Conservation (phyloP, 2,113 vertebrate genomes). For the Xenopus tropicalis region UCB_Xtro_10.0 CM004449.2:113912001-113912500, state of each 20-base stretch:
- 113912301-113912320: slow-evolving; percentile 91
- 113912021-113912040: slow-evolving; percentile 16
- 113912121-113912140: slow-evolving; percentile 33
- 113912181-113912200: slow-evolving; percentile 32
- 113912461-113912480: too few relatives aligned
- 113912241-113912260: slow-evolving; percentile 89
- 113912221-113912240: slow-evolving; percentile 46
- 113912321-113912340: slow-evolving; percentile 92
- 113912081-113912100: slow-evolving; percentile 33
- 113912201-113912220: slow-evolving; percentile 50
- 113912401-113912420: too few relatives aligned
- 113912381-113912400: too few relatives aligned
- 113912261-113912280: slow-evolving; percentile 94
- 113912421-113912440: too few relatives aligned
- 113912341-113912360: slow-evolving; percentile 48
- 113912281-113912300: slow-evolving; percentile 91
- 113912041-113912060: slow-evolving; percentile 23
- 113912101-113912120: slow-evolving; percentile 35
- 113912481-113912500: too few relatives aligned
- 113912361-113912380: slow-evolving; percentile 3
- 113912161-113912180: slow-evolving; percentile 34
- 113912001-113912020: slow-evolving; percentile 2
- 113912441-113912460: too few relatives aligned
- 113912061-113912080: slow-evolving; percentile 18
- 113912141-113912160: slow-evolving; percentile 4